Evolutionary conservation across 2,888 invertebrate genomes (phyloP).

Genomic region (Pocota personata): DNA sequence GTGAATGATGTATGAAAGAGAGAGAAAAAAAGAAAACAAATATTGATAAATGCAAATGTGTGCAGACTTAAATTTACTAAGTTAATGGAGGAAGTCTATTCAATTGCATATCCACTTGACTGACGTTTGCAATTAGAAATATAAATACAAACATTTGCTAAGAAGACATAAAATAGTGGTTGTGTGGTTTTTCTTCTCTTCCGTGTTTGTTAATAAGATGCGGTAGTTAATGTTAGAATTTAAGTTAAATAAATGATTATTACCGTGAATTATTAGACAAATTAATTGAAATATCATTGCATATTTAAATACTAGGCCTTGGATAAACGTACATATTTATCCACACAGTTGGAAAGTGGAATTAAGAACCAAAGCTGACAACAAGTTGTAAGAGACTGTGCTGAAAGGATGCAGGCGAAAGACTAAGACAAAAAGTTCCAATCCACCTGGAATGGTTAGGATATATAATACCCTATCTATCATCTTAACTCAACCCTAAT

Average conservation of each 20-base stretch:
- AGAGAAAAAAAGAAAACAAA: conserved; percentile 19
- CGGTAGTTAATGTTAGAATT: not conserved
- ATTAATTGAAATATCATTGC: no score
- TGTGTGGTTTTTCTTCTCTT: not conserved
- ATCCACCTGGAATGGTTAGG: no score
- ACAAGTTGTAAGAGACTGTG: no score
- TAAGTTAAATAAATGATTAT: not conserved
- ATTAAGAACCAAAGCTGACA: no score
- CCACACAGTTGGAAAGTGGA: no score
- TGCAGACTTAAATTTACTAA: not conserved
- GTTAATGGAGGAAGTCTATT: not conserved
- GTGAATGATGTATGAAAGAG: conserved; percentile 13
- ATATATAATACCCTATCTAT: no score
- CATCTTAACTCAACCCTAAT: no score
- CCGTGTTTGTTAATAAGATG: not conserved
- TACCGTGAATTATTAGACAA: not conserved
- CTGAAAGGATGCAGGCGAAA: no score
- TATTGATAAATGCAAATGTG: not conserved
- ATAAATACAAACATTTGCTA: not conserved
- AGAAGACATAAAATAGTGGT: not conserved
- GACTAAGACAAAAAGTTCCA: no score
- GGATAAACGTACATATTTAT: not conserved
- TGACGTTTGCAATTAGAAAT: not conserved
- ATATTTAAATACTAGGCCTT: not conserved
- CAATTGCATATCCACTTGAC: not conserved